These are phyloP conservation scores for Drosophila bifasciata DNA, from an alignment of 1,140 invertebrate species.

Conservation along the genomic window DNA sequence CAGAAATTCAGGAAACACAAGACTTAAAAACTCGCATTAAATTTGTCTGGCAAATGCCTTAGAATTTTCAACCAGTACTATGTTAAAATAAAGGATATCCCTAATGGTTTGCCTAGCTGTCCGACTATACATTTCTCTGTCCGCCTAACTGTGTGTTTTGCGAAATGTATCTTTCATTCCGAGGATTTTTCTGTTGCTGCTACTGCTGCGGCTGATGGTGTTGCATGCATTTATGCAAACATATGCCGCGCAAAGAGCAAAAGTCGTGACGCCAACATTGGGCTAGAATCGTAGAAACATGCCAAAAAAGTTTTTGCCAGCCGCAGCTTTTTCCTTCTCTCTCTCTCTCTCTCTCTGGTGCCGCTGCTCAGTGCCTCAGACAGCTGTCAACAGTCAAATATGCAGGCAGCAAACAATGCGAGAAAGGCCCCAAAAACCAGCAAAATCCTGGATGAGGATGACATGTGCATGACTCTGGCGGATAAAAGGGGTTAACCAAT, in stretches of 20 bases:
- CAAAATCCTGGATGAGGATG: constrained; percentile 31
- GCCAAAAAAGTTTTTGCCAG: constrained; percentile 47
- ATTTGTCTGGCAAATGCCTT: constrained; percentile 7
- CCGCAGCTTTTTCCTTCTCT: not conserved
- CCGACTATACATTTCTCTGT: not conserved
- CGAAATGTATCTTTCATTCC: constrained; percentile 77
- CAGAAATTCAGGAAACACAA: not conserved
- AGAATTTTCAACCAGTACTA: constrained; percentile 3
- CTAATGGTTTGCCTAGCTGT: constrained; percentile 1
- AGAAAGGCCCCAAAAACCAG: constrained; percentile 8
- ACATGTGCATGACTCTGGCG: constrained; percentile 32
- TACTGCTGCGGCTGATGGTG: constrained; percentile 35
- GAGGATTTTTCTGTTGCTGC: constrained; percentile 17
- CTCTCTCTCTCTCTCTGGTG: not conserved
- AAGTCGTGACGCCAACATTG: constrained; percentile 38
- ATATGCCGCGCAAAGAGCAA: constrained; percentile 63
- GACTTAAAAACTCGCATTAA: not conserved
- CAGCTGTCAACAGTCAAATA: constrained; percentile 76
- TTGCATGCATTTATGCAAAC: constrained; percentile 73
- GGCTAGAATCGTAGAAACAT: constrained; percentile 34
- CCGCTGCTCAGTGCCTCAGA: constrained; percentile 28
- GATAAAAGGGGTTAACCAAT: constrained; percentile 6
- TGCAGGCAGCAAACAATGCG: constrained; percentile 53
- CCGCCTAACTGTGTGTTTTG: constrained; percentile 29
- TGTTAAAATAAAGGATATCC: not conserved